These are phyloP conservation scores for Arion vulgaris DNA, from an alignment of 1,140 invertebrate genomes.

Conservation along the genomic window DNA sequence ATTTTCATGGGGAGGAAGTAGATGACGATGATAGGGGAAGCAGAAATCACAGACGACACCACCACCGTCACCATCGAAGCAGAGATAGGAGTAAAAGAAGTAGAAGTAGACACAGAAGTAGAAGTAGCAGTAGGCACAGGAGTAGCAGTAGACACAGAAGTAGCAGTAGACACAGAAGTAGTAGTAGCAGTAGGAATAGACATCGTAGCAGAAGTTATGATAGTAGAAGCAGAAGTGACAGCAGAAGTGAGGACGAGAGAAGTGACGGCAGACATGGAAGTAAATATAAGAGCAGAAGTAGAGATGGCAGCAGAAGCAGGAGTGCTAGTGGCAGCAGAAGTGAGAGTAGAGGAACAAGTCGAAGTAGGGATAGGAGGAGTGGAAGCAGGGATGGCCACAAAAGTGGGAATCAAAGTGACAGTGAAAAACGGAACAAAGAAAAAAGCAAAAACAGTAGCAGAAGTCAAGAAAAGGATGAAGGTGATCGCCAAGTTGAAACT, in stretches of 20 bases:
- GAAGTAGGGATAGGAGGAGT: constrained; percentile 12
- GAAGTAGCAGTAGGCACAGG: not conserved
- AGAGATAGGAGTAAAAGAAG: constrained; percentile 26
- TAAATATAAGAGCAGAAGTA: constrained; percentile 13
- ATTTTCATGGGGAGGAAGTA: not conserved
- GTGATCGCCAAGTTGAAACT: not conserved
- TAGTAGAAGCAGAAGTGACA: not conserved
- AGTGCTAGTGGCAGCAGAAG: not conserved
- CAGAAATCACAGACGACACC: not conserved
- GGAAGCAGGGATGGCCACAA: constrained; percentile 8
- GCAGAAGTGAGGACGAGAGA: constrained; percentile 20
- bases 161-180: constrained; percentile 8
- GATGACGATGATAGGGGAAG: constrained; percentile 5
- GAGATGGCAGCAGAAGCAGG: constrained; percentile 11
- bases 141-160: not conserved
- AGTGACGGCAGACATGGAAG: constrained; percentile 2
- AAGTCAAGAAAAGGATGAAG: not conserved
- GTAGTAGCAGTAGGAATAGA: constrained; percentile 15
- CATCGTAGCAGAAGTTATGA: not conserved
- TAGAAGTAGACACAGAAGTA: not conserved
- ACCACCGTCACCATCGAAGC: constrained; percentile 1
- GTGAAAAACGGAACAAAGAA: constrained; percentile 1
- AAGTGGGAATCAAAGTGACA: constrained; percentile 3
- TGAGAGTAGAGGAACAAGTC: constrained; percentile 3
- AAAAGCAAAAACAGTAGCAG: not conserved